Evolutionary conservation across 2,888 invertebrate genomes (phyloP), one percentile per base, ranked within the genome.

Genomic region (Acrobeloides nanus): DNA sequence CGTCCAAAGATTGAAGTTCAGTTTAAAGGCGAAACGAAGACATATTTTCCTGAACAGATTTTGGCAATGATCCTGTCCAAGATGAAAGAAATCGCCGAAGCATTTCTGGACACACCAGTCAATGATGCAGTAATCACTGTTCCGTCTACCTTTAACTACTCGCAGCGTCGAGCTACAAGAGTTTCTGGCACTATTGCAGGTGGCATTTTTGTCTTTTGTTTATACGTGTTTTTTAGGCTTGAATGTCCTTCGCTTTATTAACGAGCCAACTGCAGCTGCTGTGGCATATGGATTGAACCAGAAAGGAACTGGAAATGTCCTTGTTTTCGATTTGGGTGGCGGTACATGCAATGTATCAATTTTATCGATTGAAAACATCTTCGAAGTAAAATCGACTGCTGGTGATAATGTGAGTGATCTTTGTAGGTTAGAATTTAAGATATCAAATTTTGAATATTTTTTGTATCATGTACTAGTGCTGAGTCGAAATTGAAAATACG

Each of bases 331-430:
- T 75, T 75, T 83, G 44, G 82, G 82, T 43, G 90, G 90, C 74
- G 90, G 75, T 85, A 87, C 81, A 60, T 90, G 90, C 75, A 90
- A 90, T 79, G 89, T 90, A 25, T 89, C 89, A 50, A 86, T 90
- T 69, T 79, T 90, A 65, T 87, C 88, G 44, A 90, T 90, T 73
- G 89, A 89, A 77, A 89, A 90, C 84, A 81, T 83, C 57, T 90
- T 90, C 75, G 89, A 90, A 75, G 90, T 69, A 46, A 89, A 87
- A 72, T 85, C 89, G 6, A 92, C 87, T 85, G 78, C 88, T 87
- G 76, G 87, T 55, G 89, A 90, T 86, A 92, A 82, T 83, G 89
- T 72, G 60, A 59, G n/a, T n/a, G n/a, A n/a, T n/a, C n/a, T n/a
- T n/a, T n/a, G n/a, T n/a, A n/a, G n/a, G n/a, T n/a, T n/a, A n/a